Evolutionary conservation across 2,797 vertebrate genomes (phyloP), one percentile per base, ranked within the genome.

Genomic region (Petrocephalus schoutedeni): DNA sequence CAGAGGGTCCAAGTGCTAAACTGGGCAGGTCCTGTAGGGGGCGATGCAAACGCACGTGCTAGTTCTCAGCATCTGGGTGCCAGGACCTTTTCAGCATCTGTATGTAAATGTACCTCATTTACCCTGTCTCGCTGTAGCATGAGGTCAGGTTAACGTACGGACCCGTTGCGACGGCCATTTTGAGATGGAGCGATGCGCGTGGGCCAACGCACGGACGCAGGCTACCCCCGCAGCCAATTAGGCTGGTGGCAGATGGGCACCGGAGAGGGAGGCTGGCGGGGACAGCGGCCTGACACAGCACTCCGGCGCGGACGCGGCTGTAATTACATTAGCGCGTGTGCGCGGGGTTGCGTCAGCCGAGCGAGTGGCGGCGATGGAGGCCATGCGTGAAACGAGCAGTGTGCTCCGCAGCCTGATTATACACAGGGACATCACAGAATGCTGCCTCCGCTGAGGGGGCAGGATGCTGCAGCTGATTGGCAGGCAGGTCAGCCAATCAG

Each of bases 361-460:
- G 93, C 92, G 88, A 92, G 94, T 93, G 92, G 93, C 93, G 91
- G 90, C 91, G 91, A 94, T 93, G 93, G 91, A 92, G 91, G 92
- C 93, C 92, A 94, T 93, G 93, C 91, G 89, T 95, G 93, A 94
- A 94, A 94, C 93, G 91, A 94, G 93, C 94, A 92, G 92, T 89
- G 90, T 91, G 94, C 93, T 93, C 91, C 88, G 93, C 89, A 94
- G 90, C 92, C 92, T 95, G 59, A 86, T 86, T 86, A 86, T 86
- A 64, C 59, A 41, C 85, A 16, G 85, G 85, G 41, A 86, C 32
- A 86, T 86, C 57, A n/a, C 85, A 61, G 85, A 61, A 16, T 32
- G 45, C 32, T 4, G 58, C 56, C 59, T 49, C 19, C 49, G 85
- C 58, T 36, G 51, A 0, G 16, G 9, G 56, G 10, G 23, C 28